Base-by-base conservation (phyloP, 2,888 invertebrate genomes). In the Drosophila birchii region DNA sequence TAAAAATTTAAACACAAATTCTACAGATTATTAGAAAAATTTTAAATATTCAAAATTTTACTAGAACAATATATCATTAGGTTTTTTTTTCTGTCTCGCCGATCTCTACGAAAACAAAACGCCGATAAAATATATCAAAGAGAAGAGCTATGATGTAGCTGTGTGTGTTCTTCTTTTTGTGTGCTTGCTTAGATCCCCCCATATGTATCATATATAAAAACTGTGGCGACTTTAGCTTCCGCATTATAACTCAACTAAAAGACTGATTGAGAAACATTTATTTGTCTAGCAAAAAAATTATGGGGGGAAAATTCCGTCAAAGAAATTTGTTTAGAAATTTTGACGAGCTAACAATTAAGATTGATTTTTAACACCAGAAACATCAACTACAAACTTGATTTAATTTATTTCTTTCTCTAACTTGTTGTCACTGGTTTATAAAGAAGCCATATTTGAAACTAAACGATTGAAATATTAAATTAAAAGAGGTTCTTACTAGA, bases 41-140 rank as follows among this genome's bases (percentile, higher is more conserved):
- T n/a, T 2, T 2, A 18, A 14, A 32, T 7, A 2, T 9, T 8
- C 3, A 2, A 32, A 14, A 32, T 7, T 8, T 18, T 20, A 3
- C 1, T 11, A 47, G 0, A 51, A 20, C 51, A 20, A 34, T 51
- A 20, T 1, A 51, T 11, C 51, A 34, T 34, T 20, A 16, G 34
- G 14, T 20, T 51, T 34, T 34, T 53, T 53, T 53, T 36, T 20
- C 16, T 53, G 51, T 53, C 55, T 41, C 29, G 29, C 3, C 38
- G n/a, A 9, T 34, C 32, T 39, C 45, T 43, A 32, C 36, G 55
- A 56, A 53, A 60, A 66, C 72, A 72, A 60, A 70, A 60, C 45
- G 55, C 26, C 60, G 44, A 74, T 75, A 74, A 74, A 73, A 74
- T 74, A 67, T 58, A 55, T 73, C 72, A 73, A 54, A 73, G 57